Evolutionary conservation across 1,140 invertebrate genomes (phyloP), one percentile per base, ranked within the genome.

Genomic region (Gonioctena quinquepunctata): DNA sequence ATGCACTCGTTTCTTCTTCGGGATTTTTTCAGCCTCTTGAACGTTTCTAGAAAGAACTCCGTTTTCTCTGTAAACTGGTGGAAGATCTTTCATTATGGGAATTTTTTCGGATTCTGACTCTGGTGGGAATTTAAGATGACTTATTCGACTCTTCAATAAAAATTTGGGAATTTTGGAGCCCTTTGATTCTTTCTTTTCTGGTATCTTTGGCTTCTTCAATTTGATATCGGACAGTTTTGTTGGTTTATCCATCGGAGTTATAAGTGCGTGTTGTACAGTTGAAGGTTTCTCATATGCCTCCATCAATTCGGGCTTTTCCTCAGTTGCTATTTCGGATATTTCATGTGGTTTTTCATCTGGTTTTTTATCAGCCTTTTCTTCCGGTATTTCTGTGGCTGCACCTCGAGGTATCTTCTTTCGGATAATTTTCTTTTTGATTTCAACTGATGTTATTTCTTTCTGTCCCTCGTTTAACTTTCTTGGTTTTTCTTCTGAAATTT

Each of bases 1-100:
- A 68, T 76, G 81, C 19, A 78, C 75, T 48, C 70, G 72, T 62
- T 84, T 80, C 68, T 84, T 85, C 74, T 89, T 90, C 64, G 89
- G 87, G 33, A 85, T 76, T 80, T 90, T 88, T 70, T 87, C 81
- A 3, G 91, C 90, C 82, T 93, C 91, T 83, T 90, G 86, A 2
- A 90, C 83, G 82, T 91, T 93, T 80, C 91, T 83, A 0, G 90
- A 92, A 16, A 93, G 75, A 69, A 89, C 86, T 26, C 91, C 91
- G 76, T 86, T 86, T 81, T 92, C 85, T 52, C 83, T 78, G 22
- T 74, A 65, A 25, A 88, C 82, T 81, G 86, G 84, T 72, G 87
- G 84, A 1, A 90, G 72, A 50, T 80, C 68, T 7, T 80, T 86
- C 7, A 90, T 81, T n/a, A 80, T 60, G 5, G 88, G 87, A 66